Evolutionary conservation across 2,888 invertebrate genomes (phyloP).

Genomic region (Tolmerus cingulatus): DNA sequence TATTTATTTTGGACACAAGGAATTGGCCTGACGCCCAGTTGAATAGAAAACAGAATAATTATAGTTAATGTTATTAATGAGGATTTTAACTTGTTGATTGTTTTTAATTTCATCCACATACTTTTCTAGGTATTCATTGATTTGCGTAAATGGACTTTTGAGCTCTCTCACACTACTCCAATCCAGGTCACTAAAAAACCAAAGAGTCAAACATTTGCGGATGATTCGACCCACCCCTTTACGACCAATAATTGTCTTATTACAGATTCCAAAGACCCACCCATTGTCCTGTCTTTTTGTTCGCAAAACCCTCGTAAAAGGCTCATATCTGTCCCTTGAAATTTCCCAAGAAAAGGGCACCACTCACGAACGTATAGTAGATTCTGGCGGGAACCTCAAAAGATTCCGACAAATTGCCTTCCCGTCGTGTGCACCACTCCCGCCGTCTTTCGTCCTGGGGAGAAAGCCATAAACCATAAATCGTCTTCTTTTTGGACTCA

Average conservation of each 20-base stretch:
- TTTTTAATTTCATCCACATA: background rate
- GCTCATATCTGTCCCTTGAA: background rate
- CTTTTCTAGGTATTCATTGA: background rate
- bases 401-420: constrained; percentile 19
- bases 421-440: background rate
- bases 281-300: background rate
- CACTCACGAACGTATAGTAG: background rate
- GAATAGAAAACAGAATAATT: too few species aligned
- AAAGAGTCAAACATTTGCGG: background rate
- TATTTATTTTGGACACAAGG: too few species aligned
- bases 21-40: too few species aligned
- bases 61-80: too few species aligned
- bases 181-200: background rate
- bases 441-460: background rate
- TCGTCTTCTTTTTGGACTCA: background rate
- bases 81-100: background rate
- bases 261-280: background rate
- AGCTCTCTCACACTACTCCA: background rate
- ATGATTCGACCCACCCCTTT: background rate
- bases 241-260: background rate
- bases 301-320: background rate
- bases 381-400: background rate
- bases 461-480: constrained; percentile 18
- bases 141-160: background rate
- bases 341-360: background rate